A percentile compares a stretch with the other conserved stretches of the same genome.
Evolutionary conservation across 2,113 vertebrate species (phyloP).

Genomic region (Percina caprodes): DNA sequence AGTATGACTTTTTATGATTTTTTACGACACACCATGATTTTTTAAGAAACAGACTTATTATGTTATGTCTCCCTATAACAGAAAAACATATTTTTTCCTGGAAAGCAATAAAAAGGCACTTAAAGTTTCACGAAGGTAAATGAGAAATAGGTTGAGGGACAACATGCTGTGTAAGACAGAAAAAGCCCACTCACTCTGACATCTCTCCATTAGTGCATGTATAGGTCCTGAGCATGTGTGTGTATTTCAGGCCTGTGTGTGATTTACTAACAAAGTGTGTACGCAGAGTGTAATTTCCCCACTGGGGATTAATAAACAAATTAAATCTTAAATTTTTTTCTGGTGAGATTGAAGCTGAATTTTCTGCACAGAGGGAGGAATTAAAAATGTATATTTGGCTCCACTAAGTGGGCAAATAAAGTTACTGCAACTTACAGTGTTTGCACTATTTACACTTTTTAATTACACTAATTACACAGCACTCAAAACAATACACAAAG

Average conservation of each 20-base stretch:
- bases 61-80: not conserved
- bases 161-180: not conserved
- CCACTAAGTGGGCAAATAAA: constrained; percentile 13
- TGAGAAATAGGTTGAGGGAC: not conserved
- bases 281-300: too few relatives aligned
- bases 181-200: too few relatives aligned
- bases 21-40: too few relatives aligned
- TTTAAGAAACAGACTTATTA: not conserved
- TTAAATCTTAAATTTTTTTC: too few relatives aligned
- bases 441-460: too few relatives aligned
- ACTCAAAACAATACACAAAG: not conserved
- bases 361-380: not conserved
- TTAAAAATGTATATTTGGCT: constrained; percentile 24
- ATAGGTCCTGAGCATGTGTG: too few relatives aligned
- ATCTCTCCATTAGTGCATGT: too few relatives aligned
- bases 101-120: not conserved
- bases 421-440: not conserved
- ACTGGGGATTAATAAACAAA: too few relatives aligned
- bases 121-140: not conserved
- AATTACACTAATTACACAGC: not conserved
- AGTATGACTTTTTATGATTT: too few relatives aligned
- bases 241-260: too few relatives aligned
- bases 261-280: too few relatives aligned
- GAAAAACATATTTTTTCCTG: not conserved
- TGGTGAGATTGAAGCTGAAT: not conserved